These are phyloP conservation scores for Taenaris catops DNA, from an alignment of 2,888 invertebrate genomes.

Conservation along the genomic window DNA sequence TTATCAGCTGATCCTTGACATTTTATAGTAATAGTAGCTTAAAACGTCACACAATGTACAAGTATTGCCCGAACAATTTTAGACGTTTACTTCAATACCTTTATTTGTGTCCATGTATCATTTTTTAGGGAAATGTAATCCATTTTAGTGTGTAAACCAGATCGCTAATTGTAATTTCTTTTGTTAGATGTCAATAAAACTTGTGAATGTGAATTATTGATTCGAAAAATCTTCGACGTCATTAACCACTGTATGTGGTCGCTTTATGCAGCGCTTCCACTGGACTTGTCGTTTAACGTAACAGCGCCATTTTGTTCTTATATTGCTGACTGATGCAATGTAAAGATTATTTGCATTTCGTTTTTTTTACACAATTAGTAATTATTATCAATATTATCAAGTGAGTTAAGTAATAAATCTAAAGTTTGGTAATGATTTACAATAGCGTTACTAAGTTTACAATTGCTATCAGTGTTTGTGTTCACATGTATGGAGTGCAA, in stretches of 20 bases:
- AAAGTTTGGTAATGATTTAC: too few relatives aligned
- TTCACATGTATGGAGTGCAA: constrained; percentile 4
- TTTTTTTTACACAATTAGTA: too few relatives aligned
- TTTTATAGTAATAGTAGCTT: constrained; percentile 10
- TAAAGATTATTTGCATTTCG: constrained; percentile 36
- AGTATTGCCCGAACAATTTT: constrained; percentile 11
- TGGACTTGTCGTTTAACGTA: constrained; percentile 32
- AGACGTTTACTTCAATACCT: background rate
- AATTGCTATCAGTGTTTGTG: constrained; percentile 2
- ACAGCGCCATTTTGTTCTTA: constrained; percentile 73
- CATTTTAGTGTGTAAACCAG: too few relatives aligned
- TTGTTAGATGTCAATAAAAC: too few relatives aligned
- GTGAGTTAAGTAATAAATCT: too few relatives aligned
- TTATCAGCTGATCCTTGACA: constrained; percentile 24
- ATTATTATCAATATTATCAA: too few relatives aligned
- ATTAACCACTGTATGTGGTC: constrained; percentile 29
- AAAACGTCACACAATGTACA: constrained; percentile 12
- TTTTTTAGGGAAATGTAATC: too few relatives aligned
- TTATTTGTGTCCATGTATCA: too few relatives aligned
- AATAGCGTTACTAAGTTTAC: too few relatives aligned
- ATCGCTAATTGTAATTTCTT: too few relatives aligned
- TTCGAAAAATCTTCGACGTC: too few relatives aligned
- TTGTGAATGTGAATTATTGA: too few relatives aligned
- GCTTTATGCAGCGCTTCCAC: constrained; percentile 70
- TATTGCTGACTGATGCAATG: constrained; percentile 68